phyloP scores from a whole-genome alignment of 2,888 invertebrate species.

The Monoplex corrugatus region DNA sequence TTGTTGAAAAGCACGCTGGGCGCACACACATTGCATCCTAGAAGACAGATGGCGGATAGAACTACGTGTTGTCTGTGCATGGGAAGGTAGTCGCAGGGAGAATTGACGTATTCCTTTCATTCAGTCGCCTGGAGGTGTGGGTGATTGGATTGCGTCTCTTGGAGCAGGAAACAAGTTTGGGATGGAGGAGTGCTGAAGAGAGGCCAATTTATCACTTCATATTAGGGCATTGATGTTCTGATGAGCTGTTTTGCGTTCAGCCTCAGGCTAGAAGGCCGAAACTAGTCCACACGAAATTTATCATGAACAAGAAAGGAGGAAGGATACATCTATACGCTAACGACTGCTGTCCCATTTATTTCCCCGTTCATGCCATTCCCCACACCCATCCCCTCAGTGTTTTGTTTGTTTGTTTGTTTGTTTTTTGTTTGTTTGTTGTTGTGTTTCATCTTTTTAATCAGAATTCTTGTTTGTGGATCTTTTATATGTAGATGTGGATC shows the following conservation, averaged over 20 bases:
- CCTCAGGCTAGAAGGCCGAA: no score
- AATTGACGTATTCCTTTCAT: background rate
- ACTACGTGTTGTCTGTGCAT: background rate
- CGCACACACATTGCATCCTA: conserved; percentile 26
- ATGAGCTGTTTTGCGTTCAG: background rate
- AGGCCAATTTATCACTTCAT: background rate
- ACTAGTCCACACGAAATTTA: no score
- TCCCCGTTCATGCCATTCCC: no score
- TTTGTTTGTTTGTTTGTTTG: no score
- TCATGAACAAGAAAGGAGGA: no score
- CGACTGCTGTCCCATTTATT: no score
- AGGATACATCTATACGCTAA: no score
- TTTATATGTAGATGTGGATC: no score
- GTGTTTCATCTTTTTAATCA: no score
- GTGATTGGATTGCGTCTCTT: conserved; percentile 9
- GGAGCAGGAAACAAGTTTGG: background rate
- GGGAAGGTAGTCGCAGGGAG: background rate
- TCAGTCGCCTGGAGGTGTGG: background rate
- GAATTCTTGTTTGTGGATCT: no score
- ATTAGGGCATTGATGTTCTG: background rate
- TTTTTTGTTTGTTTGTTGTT: no score
- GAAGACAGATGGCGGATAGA: conserved; percentile 29
- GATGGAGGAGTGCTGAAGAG: background rate
- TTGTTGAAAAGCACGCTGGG: conserved; percentile 43
- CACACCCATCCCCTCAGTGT: no score